Conservation (phyloP, 2,888 invertebrate genomes). For the Alitta virens region DNA sequence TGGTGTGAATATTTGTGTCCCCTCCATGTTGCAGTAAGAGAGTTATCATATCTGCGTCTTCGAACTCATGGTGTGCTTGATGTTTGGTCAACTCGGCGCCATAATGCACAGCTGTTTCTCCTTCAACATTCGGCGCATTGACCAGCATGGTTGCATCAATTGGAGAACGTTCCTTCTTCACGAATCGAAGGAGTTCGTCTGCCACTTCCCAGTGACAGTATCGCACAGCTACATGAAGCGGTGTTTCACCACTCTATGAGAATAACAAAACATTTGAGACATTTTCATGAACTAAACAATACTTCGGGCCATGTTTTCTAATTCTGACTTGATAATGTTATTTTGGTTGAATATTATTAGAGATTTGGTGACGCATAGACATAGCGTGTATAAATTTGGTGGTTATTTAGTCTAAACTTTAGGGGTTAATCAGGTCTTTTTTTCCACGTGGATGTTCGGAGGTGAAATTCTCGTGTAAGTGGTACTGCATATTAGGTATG, state of each 20-base stretch:
- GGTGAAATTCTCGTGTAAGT: too few species aligned
- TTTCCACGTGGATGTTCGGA: too few species aligned
- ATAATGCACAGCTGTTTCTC: constrained; percentile 91
- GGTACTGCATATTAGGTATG: too few species aligned
- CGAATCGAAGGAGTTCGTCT: constrained; percentile 70
- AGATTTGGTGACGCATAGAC: too few species aligned
- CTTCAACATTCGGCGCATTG: constrained; percentile 65
- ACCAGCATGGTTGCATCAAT: constrained; percentile 81
- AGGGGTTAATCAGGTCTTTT: too few species aligned
- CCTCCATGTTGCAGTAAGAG: constrained; percentile 87
- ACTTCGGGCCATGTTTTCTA: too few species aligned
- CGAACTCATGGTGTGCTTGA: constrained; percentile 75
- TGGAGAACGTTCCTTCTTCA: constrained; percentile 52
- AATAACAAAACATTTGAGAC: too few species aligned
- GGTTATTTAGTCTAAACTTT: too few species aligned
- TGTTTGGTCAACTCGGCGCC: constrained; percentile 85
- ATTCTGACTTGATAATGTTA: too few species aligned
- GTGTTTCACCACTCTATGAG: constrained; percentile 84
- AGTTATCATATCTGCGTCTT: constrained; percentile 77
- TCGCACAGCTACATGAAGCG: constrained; percentile 89
- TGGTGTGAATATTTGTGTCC: constrained; percentile 78
- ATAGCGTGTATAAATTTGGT: too few species aligned
- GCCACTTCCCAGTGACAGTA: constrained; percentile 75
- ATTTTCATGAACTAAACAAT: too few species aligned
- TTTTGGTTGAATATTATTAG: too few species aligned